Conservation (phyloP, 2,888 invertebrate genomes). For the Blomia tropicalis region DNA sequence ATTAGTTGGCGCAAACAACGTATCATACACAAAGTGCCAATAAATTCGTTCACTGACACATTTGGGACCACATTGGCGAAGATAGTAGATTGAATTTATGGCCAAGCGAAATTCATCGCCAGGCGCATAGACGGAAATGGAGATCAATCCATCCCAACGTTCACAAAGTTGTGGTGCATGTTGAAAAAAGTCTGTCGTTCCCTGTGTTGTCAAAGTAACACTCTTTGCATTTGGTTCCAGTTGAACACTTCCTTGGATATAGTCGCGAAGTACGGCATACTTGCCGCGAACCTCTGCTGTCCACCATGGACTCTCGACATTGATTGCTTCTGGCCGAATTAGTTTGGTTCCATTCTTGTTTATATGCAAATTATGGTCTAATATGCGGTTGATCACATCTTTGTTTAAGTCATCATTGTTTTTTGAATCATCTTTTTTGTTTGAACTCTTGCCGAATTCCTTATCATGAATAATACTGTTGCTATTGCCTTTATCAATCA, state of each 20-base stretch:
- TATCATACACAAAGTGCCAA: constrained; percentile 74
- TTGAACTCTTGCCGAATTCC: background rate
- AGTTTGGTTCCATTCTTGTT: background rate
- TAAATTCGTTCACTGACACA: constrained; percentile 61
- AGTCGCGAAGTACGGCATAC: constrained; percentile 27
- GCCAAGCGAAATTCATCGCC: constrained; percentile 63
- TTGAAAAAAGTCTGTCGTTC: constrained; percentile 75
- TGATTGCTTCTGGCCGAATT: background rate
- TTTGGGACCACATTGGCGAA: constrained; percentile 55
- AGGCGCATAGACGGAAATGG: constrained; percentile 70
- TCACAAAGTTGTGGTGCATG: constrained; percentile 68
- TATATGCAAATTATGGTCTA: constrained; percentile 10
- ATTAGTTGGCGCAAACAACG: constrained; percentile 45
- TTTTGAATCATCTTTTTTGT: background rate
- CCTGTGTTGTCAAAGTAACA: constrained; percentile 79
- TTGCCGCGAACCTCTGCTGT: constrained; percentile 26
- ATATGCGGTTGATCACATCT: constrained; percentile 6
- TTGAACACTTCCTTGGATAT: constrained; percentile 22
- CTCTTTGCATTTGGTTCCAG: constrained; percentile 49
- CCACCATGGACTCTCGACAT: constrained; percentile 23
- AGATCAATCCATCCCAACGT: constrained; percentile 72
- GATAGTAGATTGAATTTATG: constrained; percentile 59
- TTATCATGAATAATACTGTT: constrained; percentile 15
- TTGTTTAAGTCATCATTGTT: background rate
- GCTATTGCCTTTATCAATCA: background rate